These are phyloP conservation scores for Lobophora halterata DNA, from an alignment of 2,888 invertebrate species.

Conservation along the genomic window DNA sequence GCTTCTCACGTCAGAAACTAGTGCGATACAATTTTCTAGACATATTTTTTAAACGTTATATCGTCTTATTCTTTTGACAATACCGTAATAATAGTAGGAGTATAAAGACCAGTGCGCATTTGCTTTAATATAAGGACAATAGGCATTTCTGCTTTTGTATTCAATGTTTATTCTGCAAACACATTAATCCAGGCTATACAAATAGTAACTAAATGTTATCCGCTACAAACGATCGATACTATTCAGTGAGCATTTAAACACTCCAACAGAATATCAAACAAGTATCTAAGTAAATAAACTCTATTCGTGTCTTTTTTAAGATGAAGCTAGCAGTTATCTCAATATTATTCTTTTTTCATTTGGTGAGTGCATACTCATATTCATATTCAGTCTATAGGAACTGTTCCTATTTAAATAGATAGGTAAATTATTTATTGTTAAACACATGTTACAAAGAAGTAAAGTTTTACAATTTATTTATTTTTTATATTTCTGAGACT, in stretches of 20 bases:
- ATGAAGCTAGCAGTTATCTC: constrained; percentile 13
- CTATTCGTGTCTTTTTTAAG: constrained; percentile 2
- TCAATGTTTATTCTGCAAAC: constrained; percentile 36
- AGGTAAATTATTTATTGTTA: no score
- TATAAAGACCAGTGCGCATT: constrained; percentile 32
- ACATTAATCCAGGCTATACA: constrained; percentile 32
- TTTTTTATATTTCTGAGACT: no score
- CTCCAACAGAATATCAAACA: neutral
- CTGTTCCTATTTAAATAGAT: no score
- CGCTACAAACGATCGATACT: constrained; percentile 18
- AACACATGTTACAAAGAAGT: no score
- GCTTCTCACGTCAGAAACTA: constrained; percentile 21
- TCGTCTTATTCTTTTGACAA: no score
- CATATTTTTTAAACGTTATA: no score
- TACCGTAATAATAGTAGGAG: no score
- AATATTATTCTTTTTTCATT: constrained; percentile 12
- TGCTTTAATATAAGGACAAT: constrained; percentile 29
- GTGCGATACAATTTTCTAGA: constrained; percentile 30
- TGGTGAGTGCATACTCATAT: constrained; percentile 8
- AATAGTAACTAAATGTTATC: constrained; percentile 26
- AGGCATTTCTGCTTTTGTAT: constrained; percentile 34
- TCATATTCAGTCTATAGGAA: constrained; percentile 1
- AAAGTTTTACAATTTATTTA: no score
- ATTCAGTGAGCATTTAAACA: constrained; percentile 12
- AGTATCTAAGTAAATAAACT: no score